A percentile compares a stretch with the other conserved stretches of the same genome.
Evolutionary conservation across 2,888 invertebrate genomes (phyloP).

Genomic region (Crossocerus cetratus): DNA sequence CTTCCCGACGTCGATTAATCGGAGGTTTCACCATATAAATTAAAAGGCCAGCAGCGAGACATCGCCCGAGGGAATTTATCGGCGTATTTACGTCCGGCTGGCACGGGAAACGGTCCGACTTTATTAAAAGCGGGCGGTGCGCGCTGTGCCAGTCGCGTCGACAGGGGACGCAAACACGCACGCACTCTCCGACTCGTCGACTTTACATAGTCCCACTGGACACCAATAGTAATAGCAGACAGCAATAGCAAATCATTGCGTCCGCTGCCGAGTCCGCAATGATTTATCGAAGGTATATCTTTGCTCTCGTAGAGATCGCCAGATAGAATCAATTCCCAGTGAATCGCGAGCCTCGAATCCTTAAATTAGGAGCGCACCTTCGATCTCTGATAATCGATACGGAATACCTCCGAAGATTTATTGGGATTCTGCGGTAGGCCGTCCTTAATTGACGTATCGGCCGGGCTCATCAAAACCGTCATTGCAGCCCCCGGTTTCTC

Average conservation of each 20-base stretch:
- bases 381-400: background rate
- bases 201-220: background rate
- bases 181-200: background rate
- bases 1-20: constrained; percentile 8
- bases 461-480: background rate
- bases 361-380: no score
- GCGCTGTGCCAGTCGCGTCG: background rate
- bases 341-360: background rate
- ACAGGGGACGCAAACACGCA: background rate
- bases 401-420: background rate
- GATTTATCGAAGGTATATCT: background rate
- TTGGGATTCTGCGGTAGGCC: background rate
- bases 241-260: no score
- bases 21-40: constrained; percentile 5
- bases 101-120: constrained; percentile 13
- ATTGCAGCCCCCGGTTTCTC: no score
- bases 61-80: background rate
- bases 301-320: background rate
- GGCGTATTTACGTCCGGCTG: background rate
- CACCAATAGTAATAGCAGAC: background rate
- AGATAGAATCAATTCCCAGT: constrained; percentile 18
- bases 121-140: constrained; percentile 10
- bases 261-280: background rate
- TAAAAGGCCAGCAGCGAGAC: background rate
- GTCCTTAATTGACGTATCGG: background rate